Conservation (phyloP, 2,113 vertebrate genomes). For the Excalfactoria chinensis region DNA sequence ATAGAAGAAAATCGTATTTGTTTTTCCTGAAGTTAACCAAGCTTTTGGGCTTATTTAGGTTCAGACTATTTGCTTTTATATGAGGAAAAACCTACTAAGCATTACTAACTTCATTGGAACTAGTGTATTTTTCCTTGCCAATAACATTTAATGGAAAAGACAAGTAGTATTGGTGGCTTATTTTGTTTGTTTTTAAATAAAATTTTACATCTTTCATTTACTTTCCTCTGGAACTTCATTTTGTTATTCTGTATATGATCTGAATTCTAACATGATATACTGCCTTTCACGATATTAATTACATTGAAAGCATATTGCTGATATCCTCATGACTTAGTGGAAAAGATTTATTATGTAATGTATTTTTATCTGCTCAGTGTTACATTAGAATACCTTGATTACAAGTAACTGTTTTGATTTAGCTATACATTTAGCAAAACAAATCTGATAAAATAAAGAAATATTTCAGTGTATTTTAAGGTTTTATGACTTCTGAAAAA, state of each 20-base stretch:
- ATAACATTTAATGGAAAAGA: not conserved
- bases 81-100: not conserved
- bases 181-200: not conserved
- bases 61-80: not conserved
- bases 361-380: not conserved
- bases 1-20: not conserved
- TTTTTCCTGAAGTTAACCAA: not conserved
- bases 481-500: not conserved
- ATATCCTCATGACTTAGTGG: not conserved
- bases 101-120: not conserved
- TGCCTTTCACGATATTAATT: not conserved
- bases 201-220: not conserved
- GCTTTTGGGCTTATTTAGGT: not conserved
- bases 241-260: not conserved
- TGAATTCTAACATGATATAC: not conserved
- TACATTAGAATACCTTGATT: not conserved
- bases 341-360: not conserved
- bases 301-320: not conserved
- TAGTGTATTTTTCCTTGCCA: not conserved
- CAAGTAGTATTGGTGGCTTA: not conserved
- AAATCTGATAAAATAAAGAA: not conserved
- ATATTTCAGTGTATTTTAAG: not conserved
- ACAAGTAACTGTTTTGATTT: not conserved
- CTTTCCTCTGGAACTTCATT: not conserved
- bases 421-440: not conserved